A percentile compares a stretch with the other conserved stretches of the same genome.
phyloP scores from a whole-genome alignment of 2,797 vertebrate species.

The Leucoraja ocellata region DNA sequence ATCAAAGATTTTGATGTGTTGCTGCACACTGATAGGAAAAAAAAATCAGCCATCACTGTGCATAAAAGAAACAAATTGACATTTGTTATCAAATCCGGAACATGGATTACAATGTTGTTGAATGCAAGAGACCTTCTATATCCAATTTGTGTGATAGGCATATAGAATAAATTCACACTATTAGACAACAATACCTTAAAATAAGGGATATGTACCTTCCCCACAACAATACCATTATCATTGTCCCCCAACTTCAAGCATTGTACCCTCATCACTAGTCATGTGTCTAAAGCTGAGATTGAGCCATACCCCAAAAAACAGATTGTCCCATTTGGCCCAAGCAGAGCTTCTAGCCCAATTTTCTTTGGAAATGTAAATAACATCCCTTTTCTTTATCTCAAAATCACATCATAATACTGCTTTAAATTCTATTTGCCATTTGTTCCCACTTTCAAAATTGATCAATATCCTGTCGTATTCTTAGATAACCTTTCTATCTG shows the following conservation, averaged over 20 bases:
- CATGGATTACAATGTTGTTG: neutral
- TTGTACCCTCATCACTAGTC: too few relatives aligned
- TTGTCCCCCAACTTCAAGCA: neutral
- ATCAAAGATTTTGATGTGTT: neutral
- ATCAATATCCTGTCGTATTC: too few relatives aligned
- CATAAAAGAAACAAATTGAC: neutral
- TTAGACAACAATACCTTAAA: neutral
- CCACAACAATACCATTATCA: neutral
- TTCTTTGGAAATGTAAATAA: neutral
- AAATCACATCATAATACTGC: neutral
- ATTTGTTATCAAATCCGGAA: neutral
- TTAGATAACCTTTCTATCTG: too few relatives aligned
- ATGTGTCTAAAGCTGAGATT: neutral
- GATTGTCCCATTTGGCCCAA: neutral
- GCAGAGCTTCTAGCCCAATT: neutral
- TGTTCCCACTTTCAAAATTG: too few relatives aligned
- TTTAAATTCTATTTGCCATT: too few relatives aligned
- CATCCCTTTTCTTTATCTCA: neutral
- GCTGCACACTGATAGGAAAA: neutral
- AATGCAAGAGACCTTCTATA: neutral
- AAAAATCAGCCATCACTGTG: neutral
- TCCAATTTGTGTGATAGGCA: neutral
- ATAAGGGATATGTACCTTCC: neutral
- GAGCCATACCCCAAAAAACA: neutral
- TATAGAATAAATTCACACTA: neutral